Conservation (phyloP, 1,140 invertebrate genomes). For the Pemphigus obesinymphae region DNA sequence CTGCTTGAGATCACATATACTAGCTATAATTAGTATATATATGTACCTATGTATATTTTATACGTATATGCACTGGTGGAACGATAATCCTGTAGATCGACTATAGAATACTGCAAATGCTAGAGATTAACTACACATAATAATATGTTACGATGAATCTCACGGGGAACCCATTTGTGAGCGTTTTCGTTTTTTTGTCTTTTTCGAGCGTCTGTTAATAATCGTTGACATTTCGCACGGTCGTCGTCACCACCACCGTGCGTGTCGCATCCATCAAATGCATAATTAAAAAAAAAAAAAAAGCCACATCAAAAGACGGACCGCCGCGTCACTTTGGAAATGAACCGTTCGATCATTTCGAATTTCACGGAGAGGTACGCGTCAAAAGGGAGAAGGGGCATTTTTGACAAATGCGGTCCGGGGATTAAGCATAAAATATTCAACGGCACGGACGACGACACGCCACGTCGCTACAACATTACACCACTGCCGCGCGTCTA, state of each 20-base stretch:
- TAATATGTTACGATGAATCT: neutral
- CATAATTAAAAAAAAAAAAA: conserved; percentile 10
- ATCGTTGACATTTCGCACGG: neutral
- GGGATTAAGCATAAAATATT: conserved; percentile 38
- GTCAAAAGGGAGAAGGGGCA: neutral
- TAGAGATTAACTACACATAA: neutral
- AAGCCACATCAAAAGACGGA: conserved; percentile 7
- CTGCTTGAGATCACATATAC: neutral
- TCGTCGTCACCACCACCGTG: neutral
- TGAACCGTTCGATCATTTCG: conserved; percentile 32
- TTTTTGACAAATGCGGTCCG: conserved; percentile 36
- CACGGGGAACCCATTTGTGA: neutral
- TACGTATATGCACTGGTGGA: neutral
- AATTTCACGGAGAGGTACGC: conserved; percentile 19
- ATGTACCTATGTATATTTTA: neutral
- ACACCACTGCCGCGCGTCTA: neutral
- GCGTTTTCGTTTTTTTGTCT: neutral
- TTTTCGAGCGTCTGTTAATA: neutral
- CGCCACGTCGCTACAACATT: neutral
- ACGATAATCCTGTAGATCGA: neutral
- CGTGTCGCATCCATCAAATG: conserved; percentile 26
- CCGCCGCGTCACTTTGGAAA: conserved; percentile 15
- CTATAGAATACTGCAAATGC: neutral
- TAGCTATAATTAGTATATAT: neutral
- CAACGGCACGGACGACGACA: conserved; percentile 18